Base-by-base conservation (phyloP, 1,140 invertebrate genomes). In the Formica selysi region DNA sequence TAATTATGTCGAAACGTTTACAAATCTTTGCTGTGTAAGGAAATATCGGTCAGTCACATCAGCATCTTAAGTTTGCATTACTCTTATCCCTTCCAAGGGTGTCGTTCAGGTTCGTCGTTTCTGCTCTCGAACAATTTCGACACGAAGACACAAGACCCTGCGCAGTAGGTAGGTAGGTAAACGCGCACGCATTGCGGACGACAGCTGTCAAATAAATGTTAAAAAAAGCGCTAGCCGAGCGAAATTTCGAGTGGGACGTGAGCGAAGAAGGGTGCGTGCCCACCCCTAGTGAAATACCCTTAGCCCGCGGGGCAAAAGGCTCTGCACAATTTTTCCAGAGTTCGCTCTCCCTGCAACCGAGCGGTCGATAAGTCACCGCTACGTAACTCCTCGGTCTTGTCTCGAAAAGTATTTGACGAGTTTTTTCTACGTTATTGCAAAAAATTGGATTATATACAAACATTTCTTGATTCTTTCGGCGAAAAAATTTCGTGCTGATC, bases 171-270 rank as follows among this genome's bases (percentile, higher is more conserved):
- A 41, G 87, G 86, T 90, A 87, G 74, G 89, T 86, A 90, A 91
- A 88, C 92, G 91, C 78, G 84, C 81, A 51, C 91, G 90, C 91
- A 83, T 91, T 95, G 94, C 92, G 93, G 92, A 90, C 94, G 94
- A 95, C 94, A 95, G 94, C 94, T 95, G 94, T 94, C 94, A 94
- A 95, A 95, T 95, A 94, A 95, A 95, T 93, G 94, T 94, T 95
- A 85, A 92, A 94, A 95, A 94, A 94, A 94, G 89, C 91, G 94
- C 94, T 93, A 94, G 92, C 90, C 91, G 91, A 95, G 94, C 94
- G 91, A 95, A 95, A 94, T 95, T 95, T 94, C 90, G 92, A 95
- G 94, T 95, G 93, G 93, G 89, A 93, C 89, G 86, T 78, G 91
- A 88, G 76, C 68, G 73, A 71, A 57, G 70, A 76, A 79, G 93